Conservation (phyloP, 2,797 vertebrate genomes). For the Acestrorhynchus altus region DNA sequence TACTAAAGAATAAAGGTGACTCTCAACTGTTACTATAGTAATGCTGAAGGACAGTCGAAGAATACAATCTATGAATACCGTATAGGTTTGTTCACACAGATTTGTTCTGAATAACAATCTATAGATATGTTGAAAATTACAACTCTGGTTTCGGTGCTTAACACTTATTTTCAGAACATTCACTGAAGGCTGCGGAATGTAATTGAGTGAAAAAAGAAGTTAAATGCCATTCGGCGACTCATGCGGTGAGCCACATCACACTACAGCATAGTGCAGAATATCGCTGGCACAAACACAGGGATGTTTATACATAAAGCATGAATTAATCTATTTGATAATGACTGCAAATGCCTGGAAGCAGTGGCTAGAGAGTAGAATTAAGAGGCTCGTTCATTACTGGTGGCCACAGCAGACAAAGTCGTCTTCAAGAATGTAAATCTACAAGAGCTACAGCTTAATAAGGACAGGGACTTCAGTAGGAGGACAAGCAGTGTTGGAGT, state of each 20-base stretch:
- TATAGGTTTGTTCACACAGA: too few relatives aligned
- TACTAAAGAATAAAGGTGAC: too few relatives aligned
- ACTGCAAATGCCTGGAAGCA: slow-evolving; percentile 55
- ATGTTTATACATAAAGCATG: slow-evolving; percentile 42
- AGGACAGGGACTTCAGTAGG: slow-evolving; percentile 67
- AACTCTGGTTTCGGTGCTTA: slow-evolving; percentile 30
- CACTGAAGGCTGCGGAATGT: not conserved
- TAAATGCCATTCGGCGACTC: slow-evolving; percentile 11
- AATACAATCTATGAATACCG: too few relatives aligned
- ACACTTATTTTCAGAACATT: slow-evolving; percentile 16
- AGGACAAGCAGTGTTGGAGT: slow-evolving; percentile 64
- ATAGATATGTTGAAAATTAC: slow-evolving; percentile 32
- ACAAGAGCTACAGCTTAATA: slow-evolving; percentile 71
- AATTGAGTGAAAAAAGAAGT: not conserved
- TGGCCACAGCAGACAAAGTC: slow-evolving; percentile 58
- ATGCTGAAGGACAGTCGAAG: too few relatives aligned
- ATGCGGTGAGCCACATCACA: not conserved
- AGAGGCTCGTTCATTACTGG: slow-evolving; percentile 54
- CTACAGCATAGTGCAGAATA: slow-evolving; percentile 18
- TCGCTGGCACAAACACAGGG: slow-evolving; percentile 19
- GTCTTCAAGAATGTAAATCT: slow-evolving; percentile 69
- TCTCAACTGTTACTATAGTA: too few relatives aligned
- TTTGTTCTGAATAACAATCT: slow-evolving; percentile 4
- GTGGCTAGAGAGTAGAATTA: slow-evolving; percentile 49
- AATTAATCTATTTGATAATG: slow-evolving; percentile 57